These are phyloP conservation scores for Dasypolia templi DNA, from an alignment of 2,888 invertebrate genomes.

Conservation along the genomic window DNA sequence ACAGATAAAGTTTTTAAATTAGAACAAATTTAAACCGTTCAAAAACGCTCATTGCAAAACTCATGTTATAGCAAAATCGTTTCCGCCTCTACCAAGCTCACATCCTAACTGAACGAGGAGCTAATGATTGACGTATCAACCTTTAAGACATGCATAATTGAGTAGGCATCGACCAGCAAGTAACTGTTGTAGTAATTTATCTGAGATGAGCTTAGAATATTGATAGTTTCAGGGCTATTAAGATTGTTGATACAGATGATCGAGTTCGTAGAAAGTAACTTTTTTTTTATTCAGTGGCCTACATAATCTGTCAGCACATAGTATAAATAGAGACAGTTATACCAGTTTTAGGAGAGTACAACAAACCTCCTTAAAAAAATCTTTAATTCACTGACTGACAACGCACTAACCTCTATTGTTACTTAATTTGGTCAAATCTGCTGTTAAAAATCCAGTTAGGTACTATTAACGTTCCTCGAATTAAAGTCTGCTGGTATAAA, in stretches of 20 bases:
- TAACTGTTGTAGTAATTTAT: conserved; percentile 58
- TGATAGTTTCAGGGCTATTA: conserved; percentile 30
- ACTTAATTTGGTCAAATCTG: too few species aligned
- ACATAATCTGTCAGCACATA: background rate
- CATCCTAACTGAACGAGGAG: conserved; percentile 21
- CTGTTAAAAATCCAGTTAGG: too few species aligned
- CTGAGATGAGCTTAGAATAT: conserved; percentile 44
- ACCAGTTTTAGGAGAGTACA: background rate
- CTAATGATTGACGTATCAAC: conserved; percentile 67
- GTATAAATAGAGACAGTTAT: background rate
- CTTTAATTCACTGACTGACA: too few species aligned
- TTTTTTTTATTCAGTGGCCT: background rate
- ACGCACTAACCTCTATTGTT: too few species aligned
- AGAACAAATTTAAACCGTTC: background rate
- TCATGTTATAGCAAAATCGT: conserved; percentile 16
- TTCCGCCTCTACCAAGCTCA: background rate
- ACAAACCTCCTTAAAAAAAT: too few species aligned
- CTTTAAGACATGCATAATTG: conserved; percentile 61
- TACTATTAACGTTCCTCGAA: too few species aligned
- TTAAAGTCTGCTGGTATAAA: too few species aligned
- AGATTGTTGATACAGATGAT: conserved; percentile 9
- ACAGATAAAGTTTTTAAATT: background rate
- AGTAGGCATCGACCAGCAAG: conserved; percentile 33
- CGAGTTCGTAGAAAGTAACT: background rate
- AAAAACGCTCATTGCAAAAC: background rate